Conservation (phyloP, 2,888 invertebrate genomes). For the Lagria hirta region DNA sequence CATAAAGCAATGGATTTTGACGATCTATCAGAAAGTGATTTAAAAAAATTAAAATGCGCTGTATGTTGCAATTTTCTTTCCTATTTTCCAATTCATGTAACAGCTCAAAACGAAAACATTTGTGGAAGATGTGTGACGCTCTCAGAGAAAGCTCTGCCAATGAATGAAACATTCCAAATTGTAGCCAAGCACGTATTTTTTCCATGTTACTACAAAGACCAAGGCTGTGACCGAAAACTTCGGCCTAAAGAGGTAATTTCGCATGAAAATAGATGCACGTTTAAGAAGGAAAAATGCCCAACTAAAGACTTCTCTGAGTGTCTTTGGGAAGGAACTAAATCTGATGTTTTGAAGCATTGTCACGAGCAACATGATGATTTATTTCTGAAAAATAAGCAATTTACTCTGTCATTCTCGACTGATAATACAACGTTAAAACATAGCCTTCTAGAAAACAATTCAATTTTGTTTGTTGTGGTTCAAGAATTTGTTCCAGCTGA, state of each 20-base stretch:
- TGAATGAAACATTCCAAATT: conserved; percentile 5
- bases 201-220: conserved; percentile 8
- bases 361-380: conserved; percentile 8
- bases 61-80: conserved; percentile 6
- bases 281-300: conserved; percentile 3
- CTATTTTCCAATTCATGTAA: conserved; percentile 9
- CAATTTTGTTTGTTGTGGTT: conserved; percentile 1
- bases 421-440: conserved; percentile 1
- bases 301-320: conserved; percentile 4
- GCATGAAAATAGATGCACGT: conserved; percentile 4
- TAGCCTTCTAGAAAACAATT: conserved; percentile 3
- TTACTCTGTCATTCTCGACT: too few relatives aligned
- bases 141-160: not conserved
- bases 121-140: conserved; percentile 3
- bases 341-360: conserved; percentile 2
- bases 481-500: conserved; percentile 7
- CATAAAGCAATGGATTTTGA: too few relatives aligned
- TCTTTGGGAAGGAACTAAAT: conserved; percentile 1
- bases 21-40: too few relatives aligned
- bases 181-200: conserved; percentile 6
- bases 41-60: conserved; percentile 8
- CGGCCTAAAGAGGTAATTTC: conserved; percentile 1
- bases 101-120: conserved; percentile 7
- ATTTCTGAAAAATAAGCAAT: conserved; percentile 1
- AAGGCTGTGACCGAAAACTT: conserved; percentile 1